These are phyloP conservation scores for Elaphurus davidianus DNA, from an alignment of 2,113 vertebrate genomes.

Conservation along the genomic window DNA sequence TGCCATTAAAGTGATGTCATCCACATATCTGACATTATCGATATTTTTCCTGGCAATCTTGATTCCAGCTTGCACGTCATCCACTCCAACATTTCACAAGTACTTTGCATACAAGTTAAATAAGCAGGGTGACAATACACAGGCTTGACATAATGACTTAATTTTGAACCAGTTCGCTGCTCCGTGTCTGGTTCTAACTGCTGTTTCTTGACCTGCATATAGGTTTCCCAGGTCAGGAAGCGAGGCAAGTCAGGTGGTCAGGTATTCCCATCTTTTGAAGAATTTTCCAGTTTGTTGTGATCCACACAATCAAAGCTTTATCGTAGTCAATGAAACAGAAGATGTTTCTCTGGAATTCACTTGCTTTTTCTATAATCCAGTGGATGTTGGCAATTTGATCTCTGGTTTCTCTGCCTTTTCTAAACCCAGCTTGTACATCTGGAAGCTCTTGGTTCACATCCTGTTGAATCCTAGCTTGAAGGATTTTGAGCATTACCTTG, in stretches of 20 bases:
- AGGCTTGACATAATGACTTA: neutral
- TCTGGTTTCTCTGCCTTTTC: neutral
- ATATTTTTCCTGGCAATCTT: neutral
- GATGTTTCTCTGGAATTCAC: neutral
- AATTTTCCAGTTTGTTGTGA: neutral
- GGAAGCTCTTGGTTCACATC: neutral
- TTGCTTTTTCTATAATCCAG: neutral
- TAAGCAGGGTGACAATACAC: neutral
- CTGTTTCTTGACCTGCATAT: neutral
- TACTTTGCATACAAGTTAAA: neutral
- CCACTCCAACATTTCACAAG: neutral
- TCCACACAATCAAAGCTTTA: neutral
- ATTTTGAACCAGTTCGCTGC: neutral
- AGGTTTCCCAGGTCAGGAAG: neutral
- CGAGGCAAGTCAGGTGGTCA: neutral
- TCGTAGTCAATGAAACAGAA: neutral
- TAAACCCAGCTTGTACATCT: neutral
- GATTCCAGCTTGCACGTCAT: accelerated
- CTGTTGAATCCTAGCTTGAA: neutral
- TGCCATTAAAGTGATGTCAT: neutral
- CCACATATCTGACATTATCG: neutral
- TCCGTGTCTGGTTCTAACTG: neutral
- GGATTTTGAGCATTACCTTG: neutral
- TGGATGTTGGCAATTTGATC: neutral
- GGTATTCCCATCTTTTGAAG: neutral